Evolutionary conservation across 2,113 vertebrate species (phyloP).

Genomic region (Beaufortia kweichowensis): DNA sequence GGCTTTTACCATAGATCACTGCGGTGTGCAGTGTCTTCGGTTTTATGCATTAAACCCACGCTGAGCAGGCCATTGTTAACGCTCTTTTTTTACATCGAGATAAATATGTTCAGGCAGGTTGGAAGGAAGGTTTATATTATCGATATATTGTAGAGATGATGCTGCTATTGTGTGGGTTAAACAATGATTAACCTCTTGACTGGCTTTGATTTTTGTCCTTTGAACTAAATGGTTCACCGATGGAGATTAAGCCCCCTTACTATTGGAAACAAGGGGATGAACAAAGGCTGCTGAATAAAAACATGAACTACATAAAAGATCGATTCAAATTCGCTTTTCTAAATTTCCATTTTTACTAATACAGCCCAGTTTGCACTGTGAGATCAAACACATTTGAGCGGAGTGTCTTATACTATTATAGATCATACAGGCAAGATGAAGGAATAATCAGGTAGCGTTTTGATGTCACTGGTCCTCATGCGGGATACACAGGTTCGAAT

Average conservation of each 20-base stretch:
- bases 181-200: not conserved
- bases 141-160: too few species aligned
- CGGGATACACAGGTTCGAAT: not conserved
- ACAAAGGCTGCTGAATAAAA: conserved; percentile 37
- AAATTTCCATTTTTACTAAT: conserved; percentile 4
- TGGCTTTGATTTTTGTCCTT: conserved; percentile 28
- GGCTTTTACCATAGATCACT: conserved; percentile 13
- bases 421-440: not conserved
- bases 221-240: conserved; percentile 12
- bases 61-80: not conserved
- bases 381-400: conserved; percentile 7
- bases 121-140: not conserved
- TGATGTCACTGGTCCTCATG: not conserved
- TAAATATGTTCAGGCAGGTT: not conserved
- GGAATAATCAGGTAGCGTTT: not conserved
- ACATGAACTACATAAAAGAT: conserved; percentile 35
- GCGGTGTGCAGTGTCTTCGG: not conserved
- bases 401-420: not conserved
- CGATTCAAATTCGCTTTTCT: not conserved
- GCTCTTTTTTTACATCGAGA: not conserved
- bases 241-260: not conserved
- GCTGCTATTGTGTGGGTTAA: not conserved
- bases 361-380: not conserved
- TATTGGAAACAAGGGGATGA: conserved; percentile 1
- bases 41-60: not conserved